Evolutionary conservation across 2,797 vertebrate species (phyloP), one percentile per base, ranked within the genome.

Genomic region (Macrochelys suwanniensis): DNA sequence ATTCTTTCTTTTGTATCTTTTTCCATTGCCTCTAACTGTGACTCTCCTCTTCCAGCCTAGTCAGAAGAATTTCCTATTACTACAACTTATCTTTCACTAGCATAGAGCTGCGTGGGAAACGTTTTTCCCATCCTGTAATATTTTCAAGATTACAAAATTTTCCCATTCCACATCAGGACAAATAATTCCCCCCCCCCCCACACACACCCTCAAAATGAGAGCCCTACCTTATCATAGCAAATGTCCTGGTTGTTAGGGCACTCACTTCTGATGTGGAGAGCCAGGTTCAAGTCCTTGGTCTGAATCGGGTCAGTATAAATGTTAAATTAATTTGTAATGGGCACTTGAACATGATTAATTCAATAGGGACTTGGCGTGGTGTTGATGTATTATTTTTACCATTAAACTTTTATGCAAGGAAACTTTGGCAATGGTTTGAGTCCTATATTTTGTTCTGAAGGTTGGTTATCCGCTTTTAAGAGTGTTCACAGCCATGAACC

Each of bases 1-100:
- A 33, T 59, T 59, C 94, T 95, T 94, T 84, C 49, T 50, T 91
- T 84, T 82, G 79, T 53, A 15, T 26, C 10, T 89, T 28, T 33
- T 89, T 33, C 65, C 90, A 26, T 23, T 95, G 71, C 31, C n/a
- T 11, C 84, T 7, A 76, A 89, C 26, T 71, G 13, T 17, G 51
- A 26, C 7, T 28, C 19, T 28, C 19, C 74, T 76, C 65, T 80
- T 37, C 49, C 89, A 82, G 84, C 90, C 16, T 11, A 42, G 23
- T 65, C 61, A 65, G 42, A 54, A 9, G 11, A 57, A 10, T 28
- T 76, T 85, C 57, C 10, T 50, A 4, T 90, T 85, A 45, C 87
- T 61, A 10, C 3, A 61, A 61, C 28, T 16, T 61, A 1, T 1
- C 2, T 57, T 53, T 80, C 80, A 31, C 25, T 33, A 53, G 8